These are phyloP conservation scores for Myopa tessellatipennis DNA, from an alignment of 2,888 invertebrate species.

Conservation along the genomic window DNA sequence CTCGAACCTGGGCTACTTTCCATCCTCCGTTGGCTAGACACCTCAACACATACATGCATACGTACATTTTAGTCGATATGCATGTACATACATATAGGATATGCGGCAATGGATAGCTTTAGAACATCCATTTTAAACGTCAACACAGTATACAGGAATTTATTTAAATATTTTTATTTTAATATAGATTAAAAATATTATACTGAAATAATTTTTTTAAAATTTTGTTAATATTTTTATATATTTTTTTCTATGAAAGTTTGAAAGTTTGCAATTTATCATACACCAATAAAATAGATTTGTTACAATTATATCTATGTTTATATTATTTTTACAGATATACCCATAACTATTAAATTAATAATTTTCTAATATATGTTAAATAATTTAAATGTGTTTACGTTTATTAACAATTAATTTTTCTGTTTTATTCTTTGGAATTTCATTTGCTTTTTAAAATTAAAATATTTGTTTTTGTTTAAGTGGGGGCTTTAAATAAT, in stretches of 20 bases:
- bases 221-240: slow-evolving; percentile 37
- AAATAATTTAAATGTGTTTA: slow-evolving; percentile 30
- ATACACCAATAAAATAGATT: slow-evolving; percentile 38
- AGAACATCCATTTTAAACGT: too few species aligned
- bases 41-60: too few species aligned
- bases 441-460: slow-evolving; percentile 14
- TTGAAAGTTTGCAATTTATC: slow-evolving; percentile 33
- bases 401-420: slow-evolving; percentile 23
- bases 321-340: slow-evolving; percentile 22
- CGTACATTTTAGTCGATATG: too few species aligned
- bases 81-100: too few species aligned
- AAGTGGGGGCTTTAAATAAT: background rate
- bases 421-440: slow-evolving; percentile 10
- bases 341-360: slow-evolving; percentile 32
- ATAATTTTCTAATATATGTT: slow-evolving; percentile 35
- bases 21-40: too few species aligned
- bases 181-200: slow-evolving; percentile 32
- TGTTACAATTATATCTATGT: slow-evolving; percentile 30
- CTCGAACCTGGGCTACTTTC: too few species aligned
- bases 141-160: background rate
- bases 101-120: too few species aligned
- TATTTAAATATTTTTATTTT: slow-evolving; percentile 13
- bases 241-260: slow-evolving; percentile 38
- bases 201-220: slow-evolving; percentile 26
- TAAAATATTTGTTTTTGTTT: background rate